phyloP scores from a whole-genome alignment of 1,140 invertebrate genomes.

The Chironomus striatipennis region DNA sequence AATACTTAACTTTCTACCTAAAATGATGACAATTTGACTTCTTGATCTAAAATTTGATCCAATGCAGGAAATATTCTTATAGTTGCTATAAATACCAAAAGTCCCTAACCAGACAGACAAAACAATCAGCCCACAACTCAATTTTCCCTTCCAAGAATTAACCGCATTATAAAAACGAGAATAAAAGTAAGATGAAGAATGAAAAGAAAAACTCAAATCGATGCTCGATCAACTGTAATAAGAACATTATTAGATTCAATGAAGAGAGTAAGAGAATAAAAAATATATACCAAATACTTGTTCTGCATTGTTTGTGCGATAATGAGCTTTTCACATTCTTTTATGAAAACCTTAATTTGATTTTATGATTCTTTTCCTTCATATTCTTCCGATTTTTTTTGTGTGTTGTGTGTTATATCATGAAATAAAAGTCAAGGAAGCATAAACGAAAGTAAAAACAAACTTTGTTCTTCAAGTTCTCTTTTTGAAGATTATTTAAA shows the following conservation, averaged over 20 bases:
- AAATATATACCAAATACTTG: conserved; percentile 14
- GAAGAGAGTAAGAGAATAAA: neutral
- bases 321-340: conserved; percentile 8
- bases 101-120: no score
- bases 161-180: no score
- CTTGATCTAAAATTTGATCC: no score
- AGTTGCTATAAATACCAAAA: no score
- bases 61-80: no score
- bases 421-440: neutral
- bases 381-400: no score
- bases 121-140: no score
- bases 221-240: conserved; percentile 8
- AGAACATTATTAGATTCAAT: conserved; percentile 1
- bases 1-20: no score
- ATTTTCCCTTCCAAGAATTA: no score
- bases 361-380: neutral
- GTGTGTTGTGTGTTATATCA: no score
- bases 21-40: no score
- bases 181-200: neutral
- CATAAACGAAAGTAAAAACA: conserved; percentile 3
- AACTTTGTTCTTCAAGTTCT: neutral
- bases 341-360: conserved; percentile 14
- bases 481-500: neutral
- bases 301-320: conserved; percentile 7
- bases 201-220: conserved; percentile 5